phyloP scores from a whole-genome alignment of 2,797 vertebrate genomes.

The Thalassophryne amazonica region DNA sequence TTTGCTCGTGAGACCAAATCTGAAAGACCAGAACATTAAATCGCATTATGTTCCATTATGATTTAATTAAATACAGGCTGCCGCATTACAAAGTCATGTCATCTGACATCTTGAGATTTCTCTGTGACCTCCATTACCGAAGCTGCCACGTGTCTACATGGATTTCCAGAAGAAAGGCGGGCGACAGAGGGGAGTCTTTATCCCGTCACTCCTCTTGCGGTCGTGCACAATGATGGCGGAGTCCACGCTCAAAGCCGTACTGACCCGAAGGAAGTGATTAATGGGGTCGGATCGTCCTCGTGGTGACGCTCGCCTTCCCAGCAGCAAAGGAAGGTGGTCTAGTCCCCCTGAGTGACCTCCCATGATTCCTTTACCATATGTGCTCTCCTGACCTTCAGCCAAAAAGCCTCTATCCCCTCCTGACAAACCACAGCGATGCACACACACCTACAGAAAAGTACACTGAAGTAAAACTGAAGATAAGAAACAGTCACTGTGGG shows the following conservation, averaged over 20 bases:
- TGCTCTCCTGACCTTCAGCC: constrained; percentile 65
- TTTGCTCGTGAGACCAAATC: constrained; percentile 58
- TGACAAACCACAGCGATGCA: constrained; percentile 42
- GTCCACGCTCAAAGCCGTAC: constrained; percentile 41
- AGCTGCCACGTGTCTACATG: constrained; percentile 52
- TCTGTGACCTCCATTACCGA: constrained; percentile 68
- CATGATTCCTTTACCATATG: constrained; percentile 76
- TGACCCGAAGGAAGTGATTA: constrained; percentile 82
- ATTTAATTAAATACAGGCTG: constrained; percentile 65
- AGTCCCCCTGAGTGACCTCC: constrained; percentile 52
- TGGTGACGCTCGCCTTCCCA: constrained; percentile 66
- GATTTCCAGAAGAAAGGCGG: constrained; percentile 31
- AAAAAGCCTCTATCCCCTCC: constrained; percentile 18
- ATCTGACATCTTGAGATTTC: constrained; percentile 46
- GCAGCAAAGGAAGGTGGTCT: constrained; percentile 55
- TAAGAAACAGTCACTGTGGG: constrained; percentile 36
- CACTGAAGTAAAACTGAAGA: too few relatives aligned
- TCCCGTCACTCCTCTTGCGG: constrained; percentile 49
- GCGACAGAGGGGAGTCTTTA: constrained; percentile 27
- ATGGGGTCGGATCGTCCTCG: constrained; percentile 73
- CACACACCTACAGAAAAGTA: too few relatives aligned
- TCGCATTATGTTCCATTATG: constrained; percentile 54
- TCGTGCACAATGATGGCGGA: constrained; percentile 34
- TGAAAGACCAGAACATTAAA: constrained; percentile 57
- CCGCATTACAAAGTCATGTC: constrained; percentile 41